Base-by-base conservation (phyloP, 92 coral and sea anemone genomes). In the Heliopora coerulea region DNA sequence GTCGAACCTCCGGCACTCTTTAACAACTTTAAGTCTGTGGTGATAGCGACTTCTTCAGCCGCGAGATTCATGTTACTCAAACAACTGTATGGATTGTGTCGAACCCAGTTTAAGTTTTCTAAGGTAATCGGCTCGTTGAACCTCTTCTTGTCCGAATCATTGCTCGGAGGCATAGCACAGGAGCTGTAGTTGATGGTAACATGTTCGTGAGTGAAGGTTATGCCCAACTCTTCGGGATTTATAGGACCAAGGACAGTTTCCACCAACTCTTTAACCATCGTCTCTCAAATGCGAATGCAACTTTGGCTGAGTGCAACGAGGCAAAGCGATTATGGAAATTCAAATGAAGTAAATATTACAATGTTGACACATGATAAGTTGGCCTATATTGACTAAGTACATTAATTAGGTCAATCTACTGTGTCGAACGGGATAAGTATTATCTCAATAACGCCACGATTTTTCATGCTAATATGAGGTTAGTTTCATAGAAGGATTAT, bases 181-280 rank as follows among this genome's bases (percentile, higher is more conserved):
- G 48, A 35, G 56, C 86, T 75, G 79, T 88, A 91, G 72, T 88
- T 87, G 86, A 91, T 85, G 58, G 70, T 84, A 6, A 91, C 75
- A 82, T 91, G 97, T 54, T 91, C 97, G 62, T 91, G 97, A 25
- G 97, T 91, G 27, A 91, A 83, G 1, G 97, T 91, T 68, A 96
- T 82, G 0, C 97, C 97, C 56, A 91, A 82, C 9, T 78, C 60
- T 42, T 68, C 66, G 41, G 96, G 91, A 17, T 85, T 86, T 21
- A 89, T 59, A 44, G 81, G 75, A 54, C 97, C 97, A 72, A 89
- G 87, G 12, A 91, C 97, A 9, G 97, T 89, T 68, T 91, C 96
- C 32, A 83, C 86, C 62, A 85, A 75, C 15, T 25, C 21, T 37
- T 62, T 62, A 21, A 40, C 69, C 69, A 62, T 62, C 17, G 42